Percentiles rank a stretch among this genome's conserved stretches.
These are phyloP conservation scores for Telenomus remus DNA, from an alignment of 1,140 invertebrate genomes.

Conservation along the genomic window DNA sequence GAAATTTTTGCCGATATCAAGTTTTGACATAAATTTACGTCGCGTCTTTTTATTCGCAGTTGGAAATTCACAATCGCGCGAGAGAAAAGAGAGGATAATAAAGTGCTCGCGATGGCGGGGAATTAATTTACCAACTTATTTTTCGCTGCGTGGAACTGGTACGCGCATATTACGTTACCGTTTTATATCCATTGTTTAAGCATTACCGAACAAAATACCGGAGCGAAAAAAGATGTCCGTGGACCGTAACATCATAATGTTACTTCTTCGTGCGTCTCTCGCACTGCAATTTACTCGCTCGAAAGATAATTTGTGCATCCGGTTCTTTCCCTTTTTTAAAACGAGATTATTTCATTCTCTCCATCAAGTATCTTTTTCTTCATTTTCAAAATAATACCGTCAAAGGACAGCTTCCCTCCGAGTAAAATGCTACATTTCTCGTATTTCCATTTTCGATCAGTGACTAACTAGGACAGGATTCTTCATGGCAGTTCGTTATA, in stretches of 20 bases:
- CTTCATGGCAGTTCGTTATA: too few relatives aligned
- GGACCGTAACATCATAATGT: constrained; percentile 32
- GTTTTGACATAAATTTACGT: too few relatives aligned
- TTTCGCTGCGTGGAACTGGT: constrained; percentile 27
- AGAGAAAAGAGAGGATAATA: neutral
- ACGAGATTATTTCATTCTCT: constrained; percentile 29
- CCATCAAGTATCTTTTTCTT: neutral
- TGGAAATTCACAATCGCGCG: neutral
- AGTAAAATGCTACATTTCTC: too few relatives aligned
- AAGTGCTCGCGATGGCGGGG: too few relatives aligned
- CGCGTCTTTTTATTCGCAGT: too few relatives aligned
- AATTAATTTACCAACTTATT: constrained; percentile 48
- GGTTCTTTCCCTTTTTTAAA: constrained; percentile 13
- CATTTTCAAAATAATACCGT: too few relatives aligned
- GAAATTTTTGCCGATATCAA: too few relatives aligned
- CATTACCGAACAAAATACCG: constrained; percentile 34
- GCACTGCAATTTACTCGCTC: constrained; percentile 30
- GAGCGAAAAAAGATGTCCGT: constrained; percentile 12
- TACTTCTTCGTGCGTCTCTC: constrained; percentile 28
- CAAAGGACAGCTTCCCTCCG: too few relatives aligned
- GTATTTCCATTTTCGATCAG: too few relatives aligned
- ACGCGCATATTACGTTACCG: constrained; percentile 38
- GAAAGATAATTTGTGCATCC: constrained; percentile 22
- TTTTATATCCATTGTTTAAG: constrained; percentile 43
- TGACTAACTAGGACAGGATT: too few relatives aligned